Base-by-base conservation (phyloP, 2,113 vertebrate genomes). In the Larimichthys polyactis region DNA sequence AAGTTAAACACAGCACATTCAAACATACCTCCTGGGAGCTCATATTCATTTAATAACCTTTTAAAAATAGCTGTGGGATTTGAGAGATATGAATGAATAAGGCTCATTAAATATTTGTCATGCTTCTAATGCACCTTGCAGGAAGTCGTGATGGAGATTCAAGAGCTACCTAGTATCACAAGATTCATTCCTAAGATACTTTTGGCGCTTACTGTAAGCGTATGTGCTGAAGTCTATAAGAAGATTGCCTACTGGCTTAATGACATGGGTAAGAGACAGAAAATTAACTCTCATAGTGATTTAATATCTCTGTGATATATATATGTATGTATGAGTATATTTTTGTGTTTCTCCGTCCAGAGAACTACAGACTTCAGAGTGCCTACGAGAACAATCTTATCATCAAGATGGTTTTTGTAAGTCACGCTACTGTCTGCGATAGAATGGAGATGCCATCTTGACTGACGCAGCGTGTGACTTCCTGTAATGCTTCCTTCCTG, bases 371-470 rank as follows among this genome's bases (percentile, higher is more conserved):
- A 92, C 96, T 99, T 82, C 97, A 99, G 96, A 99, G 97, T 93
- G 96, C 97, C 96, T 99, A 98, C 10, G 98, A 99, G 93, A 99
- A 97, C 92, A 97, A 98, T 89, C 97, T 99, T 87, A 98, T 99
- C 95, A 98, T 99, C 94, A 99, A 99, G 94, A 96, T 99, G 16
- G 97, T 99, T 90, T 96, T 99, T 96, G 98, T 99, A 93, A 97
- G 98, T 94, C 57, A 17, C 24, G 11, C 22, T 49, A 84, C 77
- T 59, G 19, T 58, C 63, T 11, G 17, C 15, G 1, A 2, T 15
- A 40, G 19, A 49, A 71, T 58, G 14, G 1, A 69, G 5, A 52
- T 1, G 73, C 66, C 2, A 15, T 48, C 11, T 32, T 40, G 9
- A 48, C 3, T 5, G 10, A 65, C 36, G 7, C 36, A 40, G 5